phyloP scores from a whole-genome alignment of 2,797 vertebrate genomes.

The Xyrichtys novacula region DNA sequence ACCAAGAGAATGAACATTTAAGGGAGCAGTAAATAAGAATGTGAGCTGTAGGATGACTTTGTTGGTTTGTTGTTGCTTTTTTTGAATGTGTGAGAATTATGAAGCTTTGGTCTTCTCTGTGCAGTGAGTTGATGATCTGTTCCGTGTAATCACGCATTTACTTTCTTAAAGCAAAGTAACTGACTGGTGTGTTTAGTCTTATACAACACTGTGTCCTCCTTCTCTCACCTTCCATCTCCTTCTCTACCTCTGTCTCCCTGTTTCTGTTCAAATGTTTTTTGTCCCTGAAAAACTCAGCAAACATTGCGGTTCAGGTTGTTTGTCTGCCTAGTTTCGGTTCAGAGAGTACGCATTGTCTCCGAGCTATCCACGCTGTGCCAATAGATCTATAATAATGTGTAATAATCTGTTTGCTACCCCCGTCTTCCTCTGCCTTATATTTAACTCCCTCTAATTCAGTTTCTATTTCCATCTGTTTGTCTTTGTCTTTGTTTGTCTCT shows the following conservation, averaged over 20 bases:
- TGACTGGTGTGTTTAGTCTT: constrained; percentile 5
- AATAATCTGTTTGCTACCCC: constrained; percentile 24
- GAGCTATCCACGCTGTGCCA: neutral
- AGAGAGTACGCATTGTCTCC: neutral
- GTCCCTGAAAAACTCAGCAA: constrained; percentile 13
- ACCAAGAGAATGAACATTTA: no score
- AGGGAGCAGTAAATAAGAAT: no score
- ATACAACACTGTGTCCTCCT: neutral
- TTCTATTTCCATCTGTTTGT: constrained; percentile 35
- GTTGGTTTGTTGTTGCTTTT: no score
- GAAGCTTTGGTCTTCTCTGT: no score
- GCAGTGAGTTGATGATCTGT: constrained; percentile 16
- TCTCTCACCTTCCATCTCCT: neutral
- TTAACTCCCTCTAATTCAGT: constrained; percentile 31
- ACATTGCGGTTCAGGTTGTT: constrained; percentile 11
- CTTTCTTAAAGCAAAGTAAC: constrained; percentile 7
- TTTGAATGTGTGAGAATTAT: no score
- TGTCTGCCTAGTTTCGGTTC: constrained; percentile 4
- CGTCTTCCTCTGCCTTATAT: constrained; percentile 6
- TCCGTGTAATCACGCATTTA: constrained; percentile 33
- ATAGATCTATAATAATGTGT: constrained; percentile 27
- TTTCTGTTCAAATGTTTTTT: neutral
- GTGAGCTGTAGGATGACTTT: no score
- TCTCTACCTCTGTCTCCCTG: neutral
- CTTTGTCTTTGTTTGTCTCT: neutral